A percentile compares a stretch with the other conserved stretches of the same genome.
These are phyloP conservation scores for Omphaloscelis lunosa DNA, from an alignment of 2,888 invertebrate species.

Conservation along the genomic window DNA sequence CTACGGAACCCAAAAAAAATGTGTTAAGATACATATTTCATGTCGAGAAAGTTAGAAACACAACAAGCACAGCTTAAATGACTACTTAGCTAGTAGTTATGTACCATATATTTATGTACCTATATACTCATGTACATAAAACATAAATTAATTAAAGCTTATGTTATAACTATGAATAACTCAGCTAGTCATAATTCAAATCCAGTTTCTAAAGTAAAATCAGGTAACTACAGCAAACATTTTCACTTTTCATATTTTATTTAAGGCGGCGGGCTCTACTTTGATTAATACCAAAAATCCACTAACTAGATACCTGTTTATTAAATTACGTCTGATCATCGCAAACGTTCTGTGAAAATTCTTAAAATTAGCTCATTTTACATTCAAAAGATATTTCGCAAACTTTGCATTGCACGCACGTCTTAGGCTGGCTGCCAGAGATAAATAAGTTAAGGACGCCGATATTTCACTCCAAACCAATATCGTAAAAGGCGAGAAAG, in stretches of 20 bases:
- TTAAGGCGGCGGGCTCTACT: not conserved
- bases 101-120: not conserved
- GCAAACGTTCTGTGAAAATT: constrained; percentile 69
- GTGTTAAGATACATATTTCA: not conserved
- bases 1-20: too few relatives aligned
- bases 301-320: constrained; percentile 52
- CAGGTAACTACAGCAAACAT: constrained; percentile 25
- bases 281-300: constrained; percentile 28
- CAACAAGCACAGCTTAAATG: not conserved
- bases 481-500: constrained; percentile 82
- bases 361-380: constrained; percentile 79
- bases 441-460: constrained; percentile 85
- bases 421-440: constrained; percentile 78
- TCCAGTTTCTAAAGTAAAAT: constrained; percentile 43
- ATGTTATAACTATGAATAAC: constrained; percentile 3
- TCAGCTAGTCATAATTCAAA: constrained; percentile 27
- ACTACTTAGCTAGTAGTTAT: not conserved
- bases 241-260: constrained; percentile 42
- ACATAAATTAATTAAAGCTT: not conserved
- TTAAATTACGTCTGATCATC: constrained; percentile 70
- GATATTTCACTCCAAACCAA: constrained; percentile 86
- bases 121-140: not conserved
- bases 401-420: constrained; percentile 83
- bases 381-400: constrained; percentile 75
- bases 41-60: not conserved